phyloP scores from a whole-genome alignment of 2,888 invertebrate species.

The Tetragonula carbonaria region DNA sequence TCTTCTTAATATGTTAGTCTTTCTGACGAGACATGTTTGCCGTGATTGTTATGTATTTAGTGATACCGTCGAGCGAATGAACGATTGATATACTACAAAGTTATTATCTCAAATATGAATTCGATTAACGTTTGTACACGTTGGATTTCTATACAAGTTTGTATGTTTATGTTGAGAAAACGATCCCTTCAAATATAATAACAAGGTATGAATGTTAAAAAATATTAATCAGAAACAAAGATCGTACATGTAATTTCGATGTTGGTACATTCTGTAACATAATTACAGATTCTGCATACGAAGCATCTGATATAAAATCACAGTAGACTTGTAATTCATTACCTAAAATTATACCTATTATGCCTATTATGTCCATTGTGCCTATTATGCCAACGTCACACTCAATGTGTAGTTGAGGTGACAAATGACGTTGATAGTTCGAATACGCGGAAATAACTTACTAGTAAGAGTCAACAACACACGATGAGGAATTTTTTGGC shows the following conservation, averaged over 20 bases:
- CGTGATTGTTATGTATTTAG: neutral
- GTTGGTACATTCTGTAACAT: neutral
- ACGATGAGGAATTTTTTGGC: neutral
- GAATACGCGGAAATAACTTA: neutral
- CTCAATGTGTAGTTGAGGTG: neutral
- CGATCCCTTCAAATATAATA: too few relatives aligned
- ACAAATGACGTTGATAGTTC: neutral
- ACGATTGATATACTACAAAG: too few relatives aligned
- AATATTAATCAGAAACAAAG: too few relatives aligned
- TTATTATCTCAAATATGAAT: too few relatives aligned
- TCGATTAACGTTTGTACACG: too few relatives aligned
- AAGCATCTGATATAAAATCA: neutral
- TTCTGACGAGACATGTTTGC: neutral
- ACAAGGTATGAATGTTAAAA: too few relatives aligned
- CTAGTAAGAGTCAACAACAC: neutral
- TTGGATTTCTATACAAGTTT: too few relatives aligned
- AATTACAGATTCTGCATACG: neutral
- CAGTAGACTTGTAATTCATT: neutral
- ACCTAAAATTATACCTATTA: neutral
- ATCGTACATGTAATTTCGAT: too few relatives aligned
- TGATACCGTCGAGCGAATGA: neutral
- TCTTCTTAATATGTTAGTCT: neutral
- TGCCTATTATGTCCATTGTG: neutral
- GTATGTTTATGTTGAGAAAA: too few relatives aligned
- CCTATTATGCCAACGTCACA: constrained; percentile 8